phyloP scores from a whole-genome alignment of 1,140 invertebrate species.

The Macrostomum lignano region DNA sequence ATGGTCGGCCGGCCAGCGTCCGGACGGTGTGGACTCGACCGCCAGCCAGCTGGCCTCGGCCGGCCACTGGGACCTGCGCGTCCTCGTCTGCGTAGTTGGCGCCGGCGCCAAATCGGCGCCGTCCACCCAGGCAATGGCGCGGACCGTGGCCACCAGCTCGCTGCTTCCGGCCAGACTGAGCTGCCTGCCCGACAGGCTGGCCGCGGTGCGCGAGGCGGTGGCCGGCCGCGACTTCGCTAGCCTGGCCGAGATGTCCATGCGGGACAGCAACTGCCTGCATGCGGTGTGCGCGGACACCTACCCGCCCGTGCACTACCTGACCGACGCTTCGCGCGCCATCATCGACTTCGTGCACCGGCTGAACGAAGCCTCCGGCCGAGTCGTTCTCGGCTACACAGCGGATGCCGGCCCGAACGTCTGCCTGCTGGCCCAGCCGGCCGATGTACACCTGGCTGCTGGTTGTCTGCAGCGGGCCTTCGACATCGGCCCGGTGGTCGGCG shows the following conservation, averaged over 20 bases:
- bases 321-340: conserved; percentile 49
- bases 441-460: no score
- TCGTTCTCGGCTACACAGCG: conserved; percentile 65
- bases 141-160: conserved; percentile 46
- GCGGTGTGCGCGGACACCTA: conserved; percentile 69
- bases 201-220: conserved; percentile 47
- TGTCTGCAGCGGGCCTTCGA: no score
- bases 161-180: conserved; percentile 45
- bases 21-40: conserved; percentile 52
- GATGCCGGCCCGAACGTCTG: conserved; percentile 90
- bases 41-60: conserved; percentile 39
- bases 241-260: conserved; percentile 78
- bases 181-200: conserved; percentile 39
- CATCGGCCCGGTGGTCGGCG: no score
- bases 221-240: conserved; percentile 43
- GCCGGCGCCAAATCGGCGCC: conserved; percentile 53
- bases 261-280: conserved; percentile 90
- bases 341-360: conserved; percentile 49
- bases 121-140: conserved; percentile 69
- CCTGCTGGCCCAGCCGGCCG: no score
- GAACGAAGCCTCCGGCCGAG: conserved; percentile 36
- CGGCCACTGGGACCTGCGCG: conserved; percentile 59
- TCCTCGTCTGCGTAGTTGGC: conserved; percentile 61
- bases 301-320: conserved; percentile 73
- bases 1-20: no score